Evolutionary conservation across 2,113 vertebrate species (phyloP).

Genomic region (Myrmophylax atrothorax): DNA sequence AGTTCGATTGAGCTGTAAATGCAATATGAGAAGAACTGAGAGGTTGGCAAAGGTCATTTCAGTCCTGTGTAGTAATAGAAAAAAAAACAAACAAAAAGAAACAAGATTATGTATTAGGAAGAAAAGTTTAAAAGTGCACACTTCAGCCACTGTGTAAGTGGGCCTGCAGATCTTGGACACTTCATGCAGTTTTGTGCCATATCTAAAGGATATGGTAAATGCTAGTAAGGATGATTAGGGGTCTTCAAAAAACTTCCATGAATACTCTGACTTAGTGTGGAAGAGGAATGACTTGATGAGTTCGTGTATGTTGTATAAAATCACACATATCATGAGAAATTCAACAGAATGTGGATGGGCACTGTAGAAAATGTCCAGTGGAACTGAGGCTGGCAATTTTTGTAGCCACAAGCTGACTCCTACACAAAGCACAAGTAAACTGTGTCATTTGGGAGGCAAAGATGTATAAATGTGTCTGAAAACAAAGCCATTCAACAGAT

Average conservation of each 20-base stretch:
- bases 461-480: background rate
- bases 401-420: background rate
- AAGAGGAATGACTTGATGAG: background rate
- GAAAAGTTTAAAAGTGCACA: background rate
- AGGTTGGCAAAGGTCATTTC: background rate
- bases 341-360: background rate
- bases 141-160: background rate
- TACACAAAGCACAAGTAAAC: background rate
- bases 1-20: background rate
- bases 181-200: accelerated
- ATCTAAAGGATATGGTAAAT: background rate
- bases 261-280: background rate
- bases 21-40: background rate
- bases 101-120: background rate
- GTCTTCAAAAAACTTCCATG: background rate
- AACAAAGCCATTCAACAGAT: background rate
- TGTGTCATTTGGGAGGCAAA: background rate
- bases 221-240: background rate
- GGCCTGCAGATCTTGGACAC: background rate
- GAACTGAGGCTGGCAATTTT: background rate
- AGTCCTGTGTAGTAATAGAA: background rate
- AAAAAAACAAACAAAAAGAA: background rate
- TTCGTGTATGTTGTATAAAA: background rate
- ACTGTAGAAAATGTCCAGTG: background rate
- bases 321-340: background rate